A percentile compares a stretch with the other conserved stretches of the same genome.
Conservation (phyloP, 2,888 invertebrate genomes). For the Creontiades dilutus region DNA sequence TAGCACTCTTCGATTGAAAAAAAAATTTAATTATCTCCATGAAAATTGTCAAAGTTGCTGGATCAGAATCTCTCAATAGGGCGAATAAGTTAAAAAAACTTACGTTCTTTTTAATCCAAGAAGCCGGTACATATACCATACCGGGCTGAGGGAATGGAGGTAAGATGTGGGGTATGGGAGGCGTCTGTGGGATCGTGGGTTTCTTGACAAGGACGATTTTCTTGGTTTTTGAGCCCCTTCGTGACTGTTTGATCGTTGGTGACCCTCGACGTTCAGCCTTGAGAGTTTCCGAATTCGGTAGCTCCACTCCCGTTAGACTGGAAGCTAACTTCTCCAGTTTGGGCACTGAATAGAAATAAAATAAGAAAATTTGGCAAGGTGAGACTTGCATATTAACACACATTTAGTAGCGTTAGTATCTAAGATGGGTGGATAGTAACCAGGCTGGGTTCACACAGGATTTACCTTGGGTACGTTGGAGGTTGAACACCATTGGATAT, state of each 20-base stretch:
- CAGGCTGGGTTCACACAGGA: too few relatives aligned
- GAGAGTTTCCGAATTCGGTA: not conserved
- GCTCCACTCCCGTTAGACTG: slow-evolving; percentile 1
- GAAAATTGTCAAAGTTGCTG: too few relatives aligned
- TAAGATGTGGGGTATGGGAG: not conserved
- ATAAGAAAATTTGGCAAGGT: not conserved
- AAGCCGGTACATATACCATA: slow-evolving; percentile 57
- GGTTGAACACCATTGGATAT: too few relatives aligned
- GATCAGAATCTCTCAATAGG: too few relatives aligned
- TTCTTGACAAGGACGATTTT: slow-evolving; percentile 54
- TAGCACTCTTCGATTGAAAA: too few relatives aligned
- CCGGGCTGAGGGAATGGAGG: slow-evolving; percentile 45
- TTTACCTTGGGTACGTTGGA: too few relatives aligned
- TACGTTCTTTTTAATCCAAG: slow-evolving; percentile 65
- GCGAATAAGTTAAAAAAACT: not conserved
- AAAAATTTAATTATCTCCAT: too few relatives aligned
- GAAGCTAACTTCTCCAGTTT: slow-evolving; percentile 63
- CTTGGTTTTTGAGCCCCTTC: not conserved
- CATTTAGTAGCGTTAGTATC: not conserved
- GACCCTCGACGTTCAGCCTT: not conserved
- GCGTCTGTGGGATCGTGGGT: not conserved
- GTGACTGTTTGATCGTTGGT: not conserved
- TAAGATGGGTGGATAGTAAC: too few relatives aligned
- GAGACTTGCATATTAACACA: not conserved
- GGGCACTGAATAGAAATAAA: slow-evolving; percentile 9